Base-by-base conservation (phyloP, 2,113 vertebrate species). In the Morone saxatilis region DNA sequence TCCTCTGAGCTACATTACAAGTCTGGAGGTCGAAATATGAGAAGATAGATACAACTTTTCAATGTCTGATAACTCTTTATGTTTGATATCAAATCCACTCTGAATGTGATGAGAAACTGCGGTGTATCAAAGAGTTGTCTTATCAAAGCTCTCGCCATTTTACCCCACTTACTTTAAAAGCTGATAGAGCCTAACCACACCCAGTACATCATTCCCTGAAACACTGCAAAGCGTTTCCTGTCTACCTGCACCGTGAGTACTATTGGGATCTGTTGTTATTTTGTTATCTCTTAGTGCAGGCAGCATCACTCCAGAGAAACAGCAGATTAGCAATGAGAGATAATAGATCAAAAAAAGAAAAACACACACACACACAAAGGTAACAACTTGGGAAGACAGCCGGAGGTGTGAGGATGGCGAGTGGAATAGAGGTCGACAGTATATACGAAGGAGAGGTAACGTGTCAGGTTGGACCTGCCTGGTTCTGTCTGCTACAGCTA, bases 381-480 rank as follows among this genome's bases (percentile, higher is more conserved):
- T 56, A 81, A 75, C 57, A 70, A 76, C 53, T 43, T 45, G 63
- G 69, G 83, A 68, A 71, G 69, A 61, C 78, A 71, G 82, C 50
- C 31, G 41, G 40, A 78, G 82, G 89, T 81, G 91, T 71, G 50
- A 78, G 74, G 61, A 48, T 5, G 51, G 67, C 31, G 62, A 88
- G 87, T 20, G 70, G 66, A 88, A 92, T 81, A 9, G 72, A 88
- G 84, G 85, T 70, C 54, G 88, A 90, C 86, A 87, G 69, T 5
- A 68, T 65, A 45, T 51, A 76, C 11, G 9, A 45, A 38, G 22
- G 16, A 57, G 67, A 40, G 81, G 43, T 51, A 59, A 71, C 16
- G 22, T 86, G 91, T 92, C 85, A 68, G 85, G 54, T 80, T 25
- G 75, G 76, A 87, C 81, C 82, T 73, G 90, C 77, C 84, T 7